These are phyloP conservation scores for Caenorhabditis plicata DNA, from an alignment of 2,888 invertebrate species.

Conservation along the genomic window DNA sequence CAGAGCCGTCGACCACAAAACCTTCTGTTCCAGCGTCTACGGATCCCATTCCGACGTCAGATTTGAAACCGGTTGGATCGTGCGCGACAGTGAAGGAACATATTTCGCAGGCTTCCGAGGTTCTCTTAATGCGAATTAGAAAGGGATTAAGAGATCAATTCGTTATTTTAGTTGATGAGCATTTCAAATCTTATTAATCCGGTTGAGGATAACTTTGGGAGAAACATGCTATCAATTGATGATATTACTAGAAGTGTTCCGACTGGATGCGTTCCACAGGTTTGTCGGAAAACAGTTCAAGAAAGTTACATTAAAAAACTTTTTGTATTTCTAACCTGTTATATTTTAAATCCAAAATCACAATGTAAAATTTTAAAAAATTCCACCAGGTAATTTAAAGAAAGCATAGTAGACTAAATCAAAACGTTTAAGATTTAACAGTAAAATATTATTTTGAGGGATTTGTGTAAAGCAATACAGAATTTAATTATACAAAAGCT, in stretches of 20 bases:
- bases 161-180: slow-evolving; percentile 28
- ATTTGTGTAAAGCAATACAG: too few species aligned
- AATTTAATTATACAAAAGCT: too few species aligned
- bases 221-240: slow-evolving; percentile 55
- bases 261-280: slow-evolving; percentile 60
- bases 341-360: too few species aligned
- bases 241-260: slow-evolving; percentile 61
- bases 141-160: neutral
- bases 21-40: slow-evolving; percentile 20
- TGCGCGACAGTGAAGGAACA: slow-evolving; percentile 29
- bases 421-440: too few species aligned
- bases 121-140: neutral
- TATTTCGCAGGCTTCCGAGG: slow-evolving; percentile 35
- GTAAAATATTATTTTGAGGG: too few species aligned
- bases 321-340: neutral
- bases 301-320: neutral
- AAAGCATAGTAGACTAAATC: too few species aligned
- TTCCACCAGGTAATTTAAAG: too few species aligned
- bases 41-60: slow-evolving; percentile 21
- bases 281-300: slow-evolving; percentile 3
- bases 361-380: too few species aligned
- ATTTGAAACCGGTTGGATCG: slow-evolving; percentile 21
- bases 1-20: slow-evolving; percentile 15
- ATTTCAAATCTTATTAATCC: slow-evolving; percentile 41
- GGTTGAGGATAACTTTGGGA: slow-evolving; percentile 48